Evolutionary conservation across 2,888 invertebrate genomes (phyloP).

Genomic region (Linnaemya vulpina): DNA sequence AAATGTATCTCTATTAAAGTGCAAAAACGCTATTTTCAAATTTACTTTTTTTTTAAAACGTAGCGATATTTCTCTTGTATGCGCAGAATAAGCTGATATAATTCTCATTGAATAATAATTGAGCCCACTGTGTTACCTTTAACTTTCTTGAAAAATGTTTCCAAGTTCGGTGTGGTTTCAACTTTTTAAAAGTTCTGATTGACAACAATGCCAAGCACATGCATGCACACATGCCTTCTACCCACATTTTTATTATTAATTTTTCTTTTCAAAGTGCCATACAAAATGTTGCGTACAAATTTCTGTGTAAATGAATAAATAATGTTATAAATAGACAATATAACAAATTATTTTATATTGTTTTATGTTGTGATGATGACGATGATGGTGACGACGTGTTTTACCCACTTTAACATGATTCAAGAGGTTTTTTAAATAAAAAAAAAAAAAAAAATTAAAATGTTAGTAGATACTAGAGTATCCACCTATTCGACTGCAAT

Average conservation of each 20-base stretch:
- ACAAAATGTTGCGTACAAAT: constrained; percentile 39
- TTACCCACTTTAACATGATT: constrained; percentile 47
- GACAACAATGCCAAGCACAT: not conserved
- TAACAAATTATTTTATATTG: constrained; percentile 49
- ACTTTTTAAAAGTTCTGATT: no score
- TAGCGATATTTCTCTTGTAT: not conserved
- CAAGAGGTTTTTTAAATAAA: constrained; percentile 6
- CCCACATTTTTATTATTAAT: not conserved
- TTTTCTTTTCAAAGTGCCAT: not conserved
- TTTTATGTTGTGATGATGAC: constrained; percentile 37
- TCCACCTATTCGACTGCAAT: no score
- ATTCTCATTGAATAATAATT: no score
- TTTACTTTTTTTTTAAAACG: no score
- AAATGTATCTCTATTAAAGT: no score
- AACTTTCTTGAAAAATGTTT: no score
- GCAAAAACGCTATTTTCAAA: not conserved
- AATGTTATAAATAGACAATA: constrained; percentile 47
- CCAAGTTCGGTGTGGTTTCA: no score
- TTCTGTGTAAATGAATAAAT: constrained; percentile 30
- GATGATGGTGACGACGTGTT: constrained; percentile 18
- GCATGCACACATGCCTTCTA: not conserved
- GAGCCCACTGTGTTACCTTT: no score
- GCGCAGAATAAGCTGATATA: no score
- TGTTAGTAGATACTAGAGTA: not conserved
- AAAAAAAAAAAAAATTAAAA: not conserved